phyloP scores from a whole-genome alignment of 2,888 invertebrate species.

The Ctenicera cuprea region DNA sequence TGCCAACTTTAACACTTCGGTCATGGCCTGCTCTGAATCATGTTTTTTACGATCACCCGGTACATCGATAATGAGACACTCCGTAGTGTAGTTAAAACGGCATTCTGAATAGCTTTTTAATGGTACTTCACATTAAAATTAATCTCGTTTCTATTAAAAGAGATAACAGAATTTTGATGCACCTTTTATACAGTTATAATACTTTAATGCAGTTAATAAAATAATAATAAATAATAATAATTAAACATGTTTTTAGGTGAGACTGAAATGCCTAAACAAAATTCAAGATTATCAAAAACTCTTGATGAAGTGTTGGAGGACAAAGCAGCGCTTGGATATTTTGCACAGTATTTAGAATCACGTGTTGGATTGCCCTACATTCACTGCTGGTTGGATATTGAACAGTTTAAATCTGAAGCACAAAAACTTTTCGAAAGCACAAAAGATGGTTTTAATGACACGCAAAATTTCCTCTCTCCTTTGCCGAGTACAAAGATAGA shows the following conservation, averaged over 20 bases:
- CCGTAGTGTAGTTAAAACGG: too few species aligned
- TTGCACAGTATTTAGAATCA: slow-evolving; percentile 91
- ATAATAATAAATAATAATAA: too few species aligned
- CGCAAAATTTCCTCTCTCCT: slow-evolving; percentile 57
- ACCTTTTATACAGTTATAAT: too few species aligned
- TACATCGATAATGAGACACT: too few species aligned
- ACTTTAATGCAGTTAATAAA: too few species aligned
- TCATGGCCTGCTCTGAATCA: too few species aligned
- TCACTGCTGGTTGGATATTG: slow-evolving; percentile 86
- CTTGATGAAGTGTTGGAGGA: slow-evolving; percentile 85
- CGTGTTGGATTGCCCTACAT: slow-evolving; percentile 80
- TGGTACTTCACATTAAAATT: too few species aligned
- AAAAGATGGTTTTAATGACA: slow-evolving; percentile 44
- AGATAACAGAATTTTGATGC: too few species aligned
- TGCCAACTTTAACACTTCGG: too few species aligned
- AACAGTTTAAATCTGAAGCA: slow-evolving; percentile 77
- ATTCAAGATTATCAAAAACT: slow-evolving; percentile 83
- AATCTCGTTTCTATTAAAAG: too few species aligned
- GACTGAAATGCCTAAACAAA: slow-evolving; percentile 60
- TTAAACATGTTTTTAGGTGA: slow-evolving; percentile 64
- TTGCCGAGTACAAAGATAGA: slow-evolving; percentile 63
- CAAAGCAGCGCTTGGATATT: slow-evolving; percentile 87
- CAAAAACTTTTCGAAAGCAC: slow-evolving; percentile 48
- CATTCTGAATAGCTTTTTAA: too few species aligned
- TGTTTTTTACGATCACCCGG: too few species aligned